phyloP scores from a whole-genome alignment of 2,113 vertebrate genomes.

The Myanophis thanlyinensis region DNA sequence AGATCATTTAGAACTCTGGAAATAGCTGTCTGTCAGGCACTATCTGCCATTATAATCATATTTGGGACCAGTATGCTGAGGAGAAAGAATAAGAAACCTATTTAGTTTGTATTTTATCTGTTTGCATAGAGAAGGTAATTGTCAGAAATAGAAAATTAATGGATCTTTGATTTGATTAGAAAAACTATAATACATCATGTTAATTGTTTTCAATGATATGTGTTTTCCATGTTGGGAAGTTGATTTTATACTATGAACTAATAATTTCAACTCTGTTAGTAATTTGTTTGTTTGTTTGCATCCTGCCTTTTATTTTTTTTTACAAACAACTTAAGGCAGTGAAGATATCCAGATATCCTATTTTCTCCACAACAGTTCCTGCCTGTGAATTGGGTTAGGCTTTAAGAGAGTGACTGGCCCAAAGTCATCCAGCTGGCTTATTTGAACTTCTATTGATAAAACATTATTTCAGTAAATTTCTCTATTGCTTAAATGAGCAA shows the following conservation, averaged over 20 bases:
- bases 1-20: not conserved
- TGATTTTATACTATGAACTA: not conserved
- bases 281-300: too few relatives aligned
- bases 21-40: too few relatives aligned
- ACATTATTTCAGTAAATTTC: not conserved
- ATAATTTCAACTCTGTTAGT: not conserved
- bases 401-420: not conserved
- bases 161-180: not conserved
- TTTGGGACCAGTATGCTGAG: not conserved
- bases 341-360: not conserved
- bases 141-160: not conserved
- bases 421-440: not conserved
- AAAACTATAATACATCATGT: not conserved
- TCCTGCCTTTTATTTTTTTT: too few relatives aligned
- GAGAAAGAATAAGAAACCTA: not conserved
- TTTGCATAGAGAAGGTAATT: too few relatives aligned
- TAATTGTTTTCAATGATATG: not conserved
- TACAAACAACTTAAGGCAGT: too few relatives aligned
- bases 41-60: not conserved
- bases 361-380: not conserved
- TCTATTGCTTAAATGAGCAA: not conserved
- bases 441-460: not conserved
- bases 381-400: not conserved
- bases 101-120: not conserved
- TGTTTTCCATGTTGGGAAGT: not conserved